Percentiles rank a stretch among this genome's conserved stretches.
phyloP scores from a whole-genome alignment of 2,888 invertebrate species.

The Serrognathus titanus region DNA sequence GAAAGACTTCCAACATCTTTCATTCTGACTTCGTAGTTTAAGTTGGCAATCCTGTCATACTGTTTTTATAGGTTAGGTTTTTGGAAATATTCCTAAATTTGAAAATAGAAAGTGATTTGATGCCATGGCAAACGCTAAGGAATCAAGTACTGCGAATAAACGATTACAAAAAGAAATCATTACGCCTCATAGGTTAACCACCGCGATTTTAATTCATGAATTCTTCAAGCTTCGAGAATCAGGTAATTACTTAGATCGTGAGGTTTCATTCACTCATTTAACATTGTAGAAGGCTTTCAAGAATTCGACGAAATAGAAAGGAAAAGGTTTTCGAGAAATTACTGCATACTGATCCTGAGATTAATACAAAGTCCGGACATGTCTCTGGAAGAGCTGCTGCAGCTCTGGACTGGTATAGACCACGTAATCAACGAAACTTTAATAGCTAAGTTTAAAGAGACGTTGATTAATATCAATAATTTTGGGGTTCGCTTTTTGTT shows the following conservation, averaged over 20 bases:
- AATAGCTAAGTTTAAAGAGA: constrained; percentile 23
- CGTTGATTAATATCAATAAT: constrained; percentile 57
- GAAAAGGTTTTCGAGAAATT: constrained; percentile 54
- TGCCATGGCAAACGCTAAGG: background rate
- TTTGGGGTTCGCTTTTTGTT: constrained; percentile 50
- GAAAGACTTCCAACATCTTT: too few species aligned
- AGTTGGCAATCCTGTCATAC: too few species aligned
- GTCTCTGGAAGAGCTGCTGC: constrained; percentile 65
- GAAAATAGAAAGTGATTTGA: too few species aligned
- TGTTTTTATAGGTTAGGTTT: too few species aligned
- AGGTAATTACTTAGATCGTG: constrained; percentile 37
- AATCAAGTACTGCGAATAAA: background rate
- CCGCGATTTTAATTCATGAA: constrained; percentile 71
- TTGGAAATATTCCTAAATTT: too few species aligned
- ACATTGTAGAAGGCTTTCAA: constrained; percentile 49
- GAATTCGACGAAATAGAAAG: constrained; percentile 42
- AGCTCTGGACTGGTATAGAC: constrained; percentile 53
- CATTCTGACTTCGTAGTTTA: too few species aligned
- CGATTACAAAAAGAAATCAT: constrained; percentile 53
- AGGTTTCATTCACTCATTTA: background rate
- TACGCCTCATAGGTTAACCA: constrained; percentile 77
- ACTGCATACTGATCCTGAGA: constrained; percentile 76
- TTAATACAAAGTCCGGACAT: constrained; percentile 80
- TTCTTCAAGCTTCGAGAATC: constrained; percentile 63
- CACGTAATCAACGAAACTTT: constrained; percentile 22